Conservation (phyloP, 2,113 vertebrate genomes). For the Dicrurus megarhynchus region DNA sequence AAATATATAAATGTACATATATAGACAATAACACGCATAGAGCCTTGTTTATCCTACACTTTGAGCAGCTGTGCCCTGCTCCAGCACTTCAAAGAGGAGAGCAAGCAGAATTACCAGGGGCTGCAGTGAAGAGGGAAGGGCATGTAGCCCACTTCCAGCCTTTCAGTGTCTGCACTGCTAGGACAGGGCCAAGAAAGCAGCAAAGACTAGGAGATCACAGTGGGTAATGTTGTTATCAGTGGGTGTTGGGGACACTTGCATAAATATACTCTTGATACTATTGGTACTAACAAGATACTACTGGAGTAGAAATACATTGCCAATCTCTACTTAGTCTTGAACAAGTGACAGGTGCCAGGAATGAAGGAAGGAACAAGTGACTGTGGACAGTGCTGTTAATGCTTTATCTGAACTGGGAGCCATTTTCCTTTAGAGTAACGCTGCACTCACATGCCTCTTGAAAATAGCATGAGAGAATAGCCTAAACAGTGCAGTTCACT, state of each 20-base stretch:
- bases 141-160: background rate
- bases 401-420: background rate
- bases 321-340: background rate
- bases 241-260: background rate
- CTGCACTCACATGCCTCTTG: background rate
- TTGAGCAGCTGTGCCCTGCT: background rate
- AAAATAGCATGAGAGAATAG: background rate
- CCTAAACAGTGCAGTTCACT: background rate
- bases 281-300: background rate
- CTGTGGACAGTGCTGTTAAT: background rate
- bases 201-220: background rate
- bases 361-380: background rate
- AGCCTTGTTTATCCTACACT: background rate
- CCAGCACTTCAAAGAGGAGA: background rate
- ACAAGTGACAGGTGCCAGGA: background rate
- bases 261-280: background rate
- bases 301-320: background rate
- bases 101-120: background rate
- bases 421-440: background rate
- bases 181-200: background rate
- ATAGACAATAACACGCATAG: no score
- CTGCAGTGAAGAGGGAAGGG: background rate
- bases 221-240: background rate
- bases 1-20: no score
- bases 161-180: background rate